Conservation (phyloP, 2,797 vertebrate species). For the Cyclura pinguis region DNA sequence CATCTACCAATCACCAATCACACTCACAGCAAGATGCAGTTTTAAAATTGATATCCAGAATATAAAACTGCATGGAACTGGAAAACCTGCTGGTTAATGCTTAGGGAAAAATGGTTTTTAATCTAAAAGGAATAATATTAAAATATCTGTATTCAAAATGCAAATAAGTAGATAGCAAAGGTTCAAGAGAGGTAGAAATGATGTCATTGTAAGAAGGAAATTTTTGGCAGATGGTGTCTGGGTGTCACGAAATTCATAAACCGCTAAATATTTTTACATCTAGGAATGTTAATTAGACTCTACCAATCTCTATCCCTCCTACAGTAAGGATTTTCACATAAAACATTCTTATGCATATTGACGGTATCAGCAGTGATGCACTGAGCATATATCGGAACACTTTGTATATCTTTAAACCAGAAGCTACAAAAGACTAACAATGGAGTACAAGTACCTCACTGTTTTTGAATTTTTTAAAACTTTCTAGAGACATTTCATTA, state of each 20-base stretch:
- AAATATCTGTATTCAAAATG: background rate
- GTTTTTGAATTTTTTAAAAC: background rate
- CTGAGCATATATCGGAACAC: background rate
- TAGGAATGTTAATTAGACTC: background rate
- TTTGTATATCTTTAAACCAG: too few relatives aligned
- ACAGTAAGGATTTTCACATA: background rate
- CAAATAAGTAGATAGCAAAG: background rate
- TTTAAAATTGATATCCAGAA: slow-evolving; percentile 55
- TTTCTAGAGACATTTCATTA: background rate
- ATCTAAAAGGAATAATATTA: slow-evolving; percentile 40
- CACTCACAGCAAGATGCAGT: slow-evolving; percentile 65
- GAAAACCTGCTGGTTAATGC: slow-evolving; percentile 62
- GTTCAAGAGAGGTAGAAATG: background rate
- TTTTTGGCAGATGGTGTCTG: slow-evolving; percentile 14
- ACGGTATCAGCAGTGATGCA: background rate
- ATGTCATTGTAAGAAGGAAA: slow-evolving; percentile 3
- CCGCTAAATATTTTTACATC: slow-evolving; percentile 10
- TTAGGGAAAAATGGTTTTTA: slow-evolving; percentile 22
- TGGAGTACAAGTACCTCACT: background rate
- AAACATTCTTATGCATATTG: background rate
- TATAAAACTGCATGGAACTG: slow-evolving; percentile 31
- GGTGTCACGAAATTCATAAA: background rate
- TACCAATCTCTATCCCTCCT: background rate
- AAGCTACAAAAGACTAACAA: background rate
- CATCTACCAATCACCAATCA: slow-evolving; percentile 70